Base-by-base conservation (phyloP, 1,140 invertebrate species). In the Drosophila ananassae region DNA sequence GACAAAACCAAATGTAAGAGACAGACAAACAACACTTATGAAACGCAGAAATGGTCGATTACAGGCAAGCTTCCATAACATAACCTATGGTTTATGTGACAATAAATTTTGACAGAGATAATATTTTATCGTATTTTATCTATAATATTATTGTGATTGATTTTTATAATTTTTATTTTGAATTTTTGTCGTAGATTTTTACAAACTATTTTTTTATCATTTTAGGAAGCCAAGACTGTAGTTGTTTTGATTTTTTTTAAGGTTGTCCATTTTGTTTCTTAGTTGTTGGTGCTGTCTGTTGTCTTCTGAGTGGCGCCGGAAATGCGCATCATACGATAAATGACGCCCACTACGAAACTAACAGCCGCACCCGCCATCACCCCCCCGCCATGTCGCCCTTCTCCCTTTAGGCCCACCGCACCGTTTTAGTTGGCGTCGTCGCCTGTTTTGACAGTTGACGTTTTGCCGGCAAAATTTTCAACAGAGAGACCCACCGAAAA, bases 391-490 rank as follows among this genome's bases (percentile, higher is more conserved):
- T 3, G 10, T 5, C 10, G 6, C 51, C 17, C 13, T 22, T n/a
- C 10, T 21, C 10, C 44, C 52, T 41, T 68, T 32, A n/a, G 63
- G 5, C 57, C 7, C 10, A 39, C 24, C 32, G 3, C 55, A 41
- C 32, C 32, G 1, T 25, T 75, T 63, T 66, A 54, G 73, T 37
- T 37, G 34, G 34, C 34, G 34, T 37, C 73, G 77, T 81, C 80
- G 73, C 57, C 68, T 75, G 75, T 62, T 87, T 77, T 81, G 66
- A 82, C 78, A 79, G 71, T 79, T 82, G 83, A 89, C 82, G 79
- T 60, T 82, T 87, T 79, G 83, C 82, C 82, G 82, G 82, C 82
- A 79, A 87, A 87, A 67, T 66, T 39, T 24, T 28, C 32, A 46
- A 60, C 39, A 25, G 41, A 58, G 61, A 44, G 52, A 13, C 32